phyloP scores from a whole-genome alignment of 1,140 invertebrate species.

The Reticulitermes speratus region DNA sequence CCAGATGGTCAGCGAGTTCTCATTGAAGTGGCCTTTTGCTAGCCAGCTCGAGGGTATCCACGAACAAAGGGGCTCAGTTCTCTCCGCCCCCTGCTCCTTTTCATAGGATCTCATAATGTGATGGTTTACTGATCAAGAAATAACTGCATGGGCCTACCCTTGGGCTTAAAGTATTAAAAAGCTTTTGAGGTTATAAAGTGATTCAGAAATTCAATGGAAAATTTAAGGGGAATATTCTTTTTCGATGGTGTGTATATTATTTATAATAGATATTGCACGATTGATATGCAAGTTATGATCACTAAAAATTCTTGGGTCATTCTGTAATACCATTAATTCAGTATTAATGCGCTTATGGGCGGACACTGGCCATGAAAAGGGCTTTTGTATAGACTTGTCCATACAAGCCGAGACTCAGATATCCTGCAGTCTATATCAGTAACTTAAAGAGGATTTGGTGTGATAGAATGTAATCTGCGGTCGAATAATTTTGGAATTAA shows the following conservation, averaged over 20 bases:
- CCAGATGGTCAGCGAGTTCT: conserved; percentile 9
- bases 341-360: background rate
- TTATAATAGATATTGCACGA: background rate
- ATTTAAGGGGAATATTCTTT: conserved; percentile 10
- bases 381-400: background rate
- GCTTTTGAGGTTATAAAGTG: conserved; percentile 4
- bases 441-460: background rate
- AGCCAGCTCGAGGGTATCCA: background rate
- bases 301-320: background rate
- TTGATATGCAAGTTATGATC: background rate
- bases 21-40: conserved; percentile 5
- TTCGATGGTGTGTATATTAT: background rate
- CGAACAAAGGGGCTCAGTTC: background rate
- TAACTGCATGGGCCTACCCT: background rate
- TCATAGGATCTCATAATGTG: background rate
- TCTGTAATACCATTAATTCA: background rate
- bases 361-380: background rate
- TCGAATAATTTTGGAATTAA: no score
- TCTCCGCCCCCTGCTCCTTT: background rate
- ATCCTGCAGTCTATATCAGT: background rate
- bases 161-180: conserved; percentile 17
- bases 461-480: no score
- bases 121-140: conserved; percentile 3
- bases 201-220: background rate
- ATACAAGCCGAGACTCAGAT: background rate